Conservation (phyloP, 2,113 vertebrate species). For the Diphyllodes magnificus region DNA sequence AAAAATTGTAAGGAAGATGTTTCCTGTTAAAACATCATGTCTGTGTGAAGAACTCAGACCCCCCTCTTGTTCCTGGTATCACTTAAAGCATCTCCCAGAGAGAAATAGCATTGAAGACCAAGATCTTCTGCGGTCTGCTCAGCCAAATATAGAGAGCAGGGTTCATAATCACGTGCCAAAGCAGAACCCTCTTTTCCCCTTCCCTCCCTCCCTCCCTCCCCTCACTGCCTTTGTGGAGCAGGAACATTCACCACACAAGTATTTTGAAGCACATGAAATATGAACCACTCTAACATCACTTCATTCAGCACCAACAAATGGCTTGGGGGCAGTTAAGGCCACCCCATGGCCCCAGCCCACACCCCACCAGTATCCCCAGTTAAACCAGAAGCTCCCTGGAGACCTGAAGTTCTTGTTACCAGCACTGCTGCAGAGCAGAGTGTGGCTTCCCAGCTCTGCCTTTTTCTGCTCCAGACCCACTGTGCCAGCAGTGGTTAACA, state of each 20-base stretch:
- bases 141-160: background rate
- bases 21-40: accelerated
- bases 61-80: background rate
- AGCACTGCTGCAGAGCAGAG: background rate
- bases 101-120: background rate
- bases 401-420: background rate
- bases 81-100: background rate
- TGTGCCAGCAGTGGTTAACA: background rate
- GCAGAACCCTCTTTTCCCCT: background rate
- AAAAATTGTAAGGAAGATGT: background rate
- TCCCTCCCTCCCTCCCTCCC: background rate
- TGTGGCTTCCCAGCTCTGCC: background rate
- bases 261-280: background rate
- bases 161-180: accelerated
- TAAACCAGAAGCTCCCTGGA: background rate
- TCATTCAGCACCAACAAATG: background rate
- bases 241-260: background rate
- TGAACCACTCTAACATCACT: background rate
- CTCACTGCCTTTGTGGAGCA: background rate
- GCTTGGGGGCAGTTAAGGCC: background rate
- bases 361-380: background rate
- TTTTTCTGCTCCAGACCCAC: background rate
- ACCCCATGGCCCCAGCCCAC: background rate
- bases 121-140: background rate
- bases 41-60: background rate